Base-by-base conservation (phyloP, 1,140 invertebrate species). In the Dendroctonus ponderosae region DNA sequence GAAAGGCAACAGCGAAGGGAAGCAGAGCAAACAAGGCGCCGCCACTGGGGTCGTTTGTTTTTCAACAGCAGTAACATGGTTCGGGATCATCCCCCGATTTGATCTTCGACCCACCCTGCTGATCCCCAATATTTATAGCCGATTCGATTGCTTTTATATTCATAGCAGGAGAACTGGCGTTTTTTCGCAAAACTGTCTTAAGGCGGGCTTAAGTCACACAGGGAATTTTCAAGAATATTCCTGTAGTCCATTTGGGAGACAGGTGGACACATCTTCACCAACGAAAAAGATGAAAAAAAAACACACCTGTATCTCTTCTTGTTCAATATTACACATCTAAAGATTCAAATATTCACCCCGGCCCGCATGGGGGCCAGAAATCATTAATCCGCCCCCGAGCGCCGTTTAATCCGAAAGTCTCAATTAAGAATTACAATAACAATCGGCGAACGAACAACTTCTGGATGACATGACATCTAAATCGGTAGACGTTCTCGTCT, bases 391-490 rank as follows among this genome's bases (percentile, higher is more conserved):
- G 26, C 26, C 26, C 26, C 26, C 26, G 26, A 15, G 5, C 53
- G 39, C 14, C 62, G 11, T 12, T 48, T 65, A 59, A 58, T 62
- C 51, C 38, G 15, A 42, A 46, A 67, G 58, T 63, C 67, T 67
- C 67, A 63, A 58, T 59, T 58, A 58, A 40, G 49, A 39, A 69
- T 69, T 65, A 69, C 53, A 64, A 68, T 68, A 53, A 62, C 66
- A 62, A 68, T 61, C 57, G 48, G 44, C 44, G 11, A 26, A 26
- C 37, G 15, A 15, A 37, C 14, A 61, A 44, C 40, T 62, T 62
- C 66, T 54, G 48, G 66, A 68, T 60, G 60, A 68, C 66, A 62
- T 68, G 59, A 68, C 50, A 68, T 60, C 57, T 68, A 60, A 68
- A 62, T 68, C 57, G 44, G n/a, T 44, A 51, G 44, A 44, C 48